Percentiles rank a stretch among this genome's conserved stretches.
Evolutionary conservation across 2,113 vertebrate species (phyloP).

Genomic region (Perca fluviatilis): DNA sequence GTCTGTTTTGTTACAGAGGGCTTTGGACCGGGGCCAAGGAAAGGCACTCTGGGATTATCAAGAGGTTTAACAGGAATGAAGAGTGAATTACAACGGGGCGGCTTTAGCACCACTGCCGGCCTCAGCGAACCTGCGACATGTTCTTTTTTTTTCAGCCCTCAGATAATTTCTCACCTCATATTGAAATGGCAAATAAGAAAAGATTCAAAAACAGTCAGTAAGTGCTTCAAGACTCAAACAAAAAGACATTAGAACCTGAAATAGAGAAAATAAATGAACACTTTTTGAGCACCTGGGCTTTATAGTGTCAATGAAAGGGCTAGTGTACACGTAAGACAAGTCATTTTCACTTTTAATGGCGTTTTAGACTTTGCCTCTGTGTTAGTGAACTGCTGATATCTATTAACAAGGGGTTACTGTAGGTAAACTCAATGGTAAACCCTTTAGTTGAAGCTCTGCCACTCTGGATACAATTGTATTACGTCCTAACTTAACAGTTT

Average conservation of each 20-base stretch:
- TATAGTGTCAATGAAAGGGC: not conserved
- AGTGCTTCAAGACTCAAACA: slow-evolving; percentile 5
- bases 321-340: not conserved
- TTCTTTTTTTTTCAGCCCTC: slow-evolving; percentile 27
- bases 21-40: slow-evolving; percentile 91
- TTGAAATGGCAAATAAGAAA: slow-evolving; percentile 20
- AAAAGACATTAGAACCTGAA: slow-evolving; percentile 1
- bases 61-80: slow-evolving; percentile 77
- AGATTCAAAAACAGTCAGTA: slow-evolving; percentile 6
- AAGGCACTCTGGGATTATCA: slow-evolving; percentile 88
- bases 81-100: slow-evolving; percentile 76
- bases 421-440: not conserved
- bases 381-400: not conserved
- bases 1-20: slow-evolving; percentile 81
- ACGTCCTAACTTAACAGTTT: not conserved
- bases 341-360: not conserved
- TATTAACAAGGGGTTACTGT: not conserved
- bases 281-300: not conserved
- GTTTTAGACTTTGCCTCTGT: not conserved
- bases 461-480: not conserved
- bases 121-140: slow-evolving; percentile 5
- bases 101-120: slow-evolving; percentile 19
- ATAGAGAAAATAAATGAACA: not conserved
- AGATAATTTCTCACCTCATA: slow-evolving; percentile 41
- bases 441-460: not conserved